Evolutionary conservation across 2,113 vertebrate species (phyloP), one percentile per base, ranked within the genome.

Genomic region (Dicaeum eximium): DNA sequence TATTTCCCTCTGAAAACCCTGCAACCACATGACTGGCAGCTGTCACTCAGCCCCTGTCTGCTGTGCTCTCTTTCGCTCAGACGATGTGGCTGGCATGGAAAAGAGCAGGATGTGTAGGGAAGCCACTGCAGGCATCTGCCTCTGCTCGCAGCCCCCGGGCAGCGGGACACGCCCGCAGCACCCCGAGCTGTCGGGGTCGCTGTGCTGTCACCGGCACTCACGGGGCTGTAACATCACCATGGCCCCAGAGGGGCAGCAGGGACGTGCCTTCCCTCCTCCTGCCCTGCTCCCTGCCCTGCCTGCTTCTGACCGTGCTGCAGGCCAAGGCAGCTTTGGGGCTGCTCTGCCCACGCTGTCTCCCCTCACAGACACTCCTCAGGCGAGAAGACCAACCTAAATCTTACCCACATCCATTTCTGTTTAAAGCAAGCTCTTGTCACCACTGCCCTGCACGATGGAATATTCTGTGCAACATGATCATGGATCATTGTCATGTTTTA

Each of bases 71-170:
- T 90, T 69, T 86, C 75, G 83, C 88, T 89, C 92, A 64, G 62
- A 77, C 6, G 25, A 70, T 60, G 83, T 71, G 15, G 1, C 73
- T 87, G 95, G 86, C 93, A 85, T 3, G 75, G 82, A 56, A 72
- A 90, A 80, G 86, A 84, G 69, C 90, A 85, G 82, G 33, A 80
- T 16, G 90, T 86, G 96, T 70, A 88, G 75, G 86, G 80, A 85
- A 92, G 65, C 13, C 75, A 35, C 91, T 75, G 19, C 67, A 54
- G 84, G 91, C 90, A 69, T 83, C 64, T 66, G 86, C 78, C 77
- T 40, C 0, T 38, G n/a, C 48, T 37, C 81, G 25, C 75, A 28
- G 62, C 47, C 69, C 24, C 21, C 3, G 24, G 86, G 75, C 60
- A 47, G 51, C 12, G 1, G 83, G 83, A 45, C 72, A 19, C 18